Conservation (phyloP, 1,140 invertebrate genomes). For the Trachymyrmex cornetzi region DNA sequence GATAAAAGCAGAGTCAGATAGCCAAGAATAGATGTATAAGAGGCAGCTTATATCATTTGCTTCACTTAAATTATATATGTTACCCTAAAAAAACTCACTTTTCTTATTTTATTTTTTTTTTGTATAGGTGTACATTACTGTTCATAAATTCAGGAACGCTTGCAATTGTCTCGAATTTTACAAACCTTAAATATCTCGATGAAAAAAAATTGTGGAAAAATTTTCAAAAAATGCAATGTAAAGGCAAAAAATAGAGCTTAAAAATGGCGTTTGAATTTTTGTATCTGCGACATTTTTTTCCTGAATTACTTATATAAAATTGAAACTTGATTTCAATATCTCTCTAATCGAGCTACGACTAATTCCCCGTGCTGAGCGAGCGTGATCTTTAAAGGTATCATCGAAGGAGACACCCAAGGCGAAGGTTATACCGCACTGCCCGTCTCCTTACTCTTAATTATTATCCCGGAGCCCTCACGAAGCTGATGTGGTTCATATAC, state of each 20-base stretch:
- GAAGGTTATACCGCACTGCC: slow-evolving; percentile 20
- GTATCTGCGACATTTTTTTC: too few relatives aligned
- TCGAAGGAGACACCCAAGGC: slow-evolving; percentile 57
- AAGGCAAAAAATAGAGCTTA: too few relatives aligned
- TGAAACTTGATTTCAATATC: too few relatives aligned
- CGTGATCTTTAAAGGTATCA: slow-evolving; percentile 37
- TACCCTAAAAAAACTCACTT: not conserved
- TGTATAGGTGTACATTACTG: too few relatives aligned
- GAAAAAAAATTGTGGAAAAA: too few relatives aligned
- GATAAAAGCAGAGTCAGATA: not conserved
- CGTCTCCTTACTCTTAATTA: slow-evolving; percentile 66
- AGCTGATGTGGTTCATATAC: slow-evolving; percentile 21
- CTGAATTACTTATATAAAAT: too few relatives aligned
- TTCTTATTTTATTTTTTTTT: too few relatives aligned
- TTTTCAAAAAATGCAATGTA: too few relatives aligned
- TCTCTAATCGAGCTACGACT: slow-evolving; percentile 47
- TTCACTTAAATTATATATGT: slow-evolving; percentile 17
- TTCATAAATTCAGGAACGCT: too few relatives aligned
- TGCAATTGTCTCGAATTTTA: too few relatives aligned
- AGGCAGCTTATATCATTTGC: not conserved
- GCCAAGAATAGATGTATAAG: not conserved
- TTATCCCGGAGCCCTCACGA: slow-evolving; percentile 54
- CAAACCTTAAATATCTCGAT: too few relatives aligned
- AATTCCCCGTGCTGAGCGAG: not conserved
- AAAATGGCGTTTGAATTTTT: too few relatives aligned